A percentile compares a stretch with the other conserved stretches of the same genome.
Evolutionary conservation across 2,113 vertebrate genomes (phyloP).

Genomic region (Eulemur macaco): DNA sequence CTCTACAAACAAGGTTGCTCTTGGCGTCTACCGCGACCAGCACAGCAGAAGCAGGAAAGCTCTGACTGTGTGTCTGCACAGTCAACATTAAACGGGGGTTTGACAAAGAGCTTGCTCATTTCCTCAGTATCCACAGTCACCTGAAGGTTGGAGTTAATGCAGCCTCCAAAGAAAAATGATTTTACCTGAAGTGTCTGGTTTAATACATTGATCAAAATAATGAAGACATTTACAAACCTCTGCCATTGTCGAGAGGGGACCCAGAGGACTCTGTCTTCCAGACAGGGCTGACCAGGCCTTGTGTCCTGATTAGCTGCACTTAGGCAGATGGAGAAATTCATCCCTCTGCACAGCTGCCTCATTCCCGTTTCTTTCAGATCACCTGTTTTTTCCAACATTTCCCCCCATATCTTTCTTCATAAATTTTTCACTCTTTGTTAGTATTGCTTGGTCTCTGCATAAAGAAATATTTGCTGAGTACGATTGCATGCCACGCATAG

Average conservation of each 20-base stretch:
- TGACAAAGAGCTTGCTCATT: not conserved
- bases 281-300: not conserved
- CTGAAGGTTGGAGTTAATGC: not conserved
- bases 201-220: not conserved
- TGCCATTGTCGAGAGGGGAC: not conserved
- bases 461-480: not conserved
- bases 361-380: not conserved
- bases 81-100: not conserved
- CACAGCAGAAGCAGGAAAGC: not conserved
- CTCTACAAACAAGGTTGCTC: not conserved
- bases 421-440: not conserved
- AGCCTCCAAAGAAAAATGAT: not conserved
- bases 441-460: not conserved
- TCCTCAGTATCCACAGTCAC: not conserved
- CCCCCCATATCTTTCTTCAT: not conserved
- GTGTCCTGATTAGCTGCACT: not conserved
- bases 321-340: not conserved
- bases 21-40: not conserved
- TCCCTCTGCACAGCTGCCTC: too few relatives aligned
- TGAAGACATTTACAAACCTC: not conserved
- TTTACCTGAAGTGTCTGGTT: not conserved
- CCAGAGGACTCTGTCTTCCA: not conserved
- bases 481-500: not conserved
- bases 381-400: not conserved
- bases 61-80: fast-evolving